Evolutionary conservation across 2,113 vertebrate species (phyloP), one percentile per base, ranked within the genome.

Genomic region (Gopherus evgoodei): DNA sequence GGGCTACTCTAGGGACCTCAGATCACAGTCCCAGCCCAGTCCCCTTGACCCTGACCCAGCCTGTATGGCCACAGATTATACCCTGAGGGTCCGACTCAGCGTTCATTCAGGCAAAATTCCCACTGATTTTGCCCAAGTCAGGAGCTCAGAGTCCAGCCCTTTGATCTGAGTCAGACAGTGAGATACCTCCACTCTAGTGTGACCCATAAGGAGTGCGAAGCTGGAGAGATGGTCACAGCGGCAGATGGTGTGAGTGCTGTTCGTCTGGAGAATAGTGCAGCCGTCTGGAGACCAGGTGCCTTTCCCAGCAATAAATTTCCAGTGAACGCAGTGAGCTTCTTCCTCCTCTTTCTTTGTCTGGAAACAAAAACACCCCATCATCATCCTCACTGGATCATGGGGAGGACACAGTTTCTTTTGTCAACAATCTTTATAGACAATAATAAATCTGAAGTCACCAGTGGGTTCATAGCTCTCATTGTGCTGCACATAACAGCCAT

Each of bases 171-270:
- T 6, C 13, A 14, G 6, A 13, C 29, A 65, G 14, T 35, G 16
- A 72, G 65, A 72, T 76, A 96, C 88, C 76, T 44, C 27, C 96
- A 97, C 96, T 88, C 96, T 89, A 8, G 56, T 75, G 14, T 96
- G 97, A 87, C 98, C 98, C 96, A 98, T 14, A 57, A 99, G 98
- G 59, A 99, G 93, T 25, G 98, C 98, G 69, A 99, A 99, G 25
- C 98, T 98, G 84, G 98, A 98, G 11, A 99, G 98, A 42, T 99
- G 98, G 83, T 56, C 93, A 90, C 98, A 99, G 91, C 97, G 96
- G 97, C 98, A 99, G 6, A 86, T 80, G 1, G 98, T 99, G 86
- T 98, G 89, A 87, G 98, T 98, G 6, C 93, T 89, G 24, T 96
- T 88, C 11, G 97, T 93, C 79, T 31, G 12, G 8, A 95, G 62